A percentile compares a stretch with the other conserved stretches of the same genome.
These are phyloP conservation scores for Lacerta bilineata DNA, from an alignment of 2,797 vertebrate genomes.

Conservation along the genomic window DNA sequence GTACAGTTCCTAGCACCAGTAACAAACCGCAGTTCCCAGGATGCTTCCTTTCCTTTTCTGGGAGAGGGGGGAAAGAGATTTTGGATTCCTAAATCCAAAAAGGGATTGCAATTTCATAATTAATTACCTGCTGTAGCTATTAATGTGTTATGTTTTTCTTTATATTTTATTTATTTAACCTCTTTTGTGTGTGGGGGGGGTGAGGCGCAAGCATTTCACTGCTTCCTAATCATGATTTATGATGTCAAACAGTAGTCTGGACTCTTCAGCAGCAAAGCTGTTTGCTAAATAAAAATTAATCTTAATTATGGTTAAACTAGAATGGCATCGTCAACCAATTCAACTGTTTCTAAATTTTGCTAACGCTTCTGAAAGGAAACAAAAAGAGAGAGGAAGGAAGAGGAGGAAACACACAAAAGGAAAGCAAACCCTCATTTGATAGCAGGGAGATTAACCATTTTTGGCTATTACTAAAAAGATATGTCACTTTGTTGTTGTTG, in stretches of 20 bases:
- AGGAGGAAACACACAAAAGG: background rate
- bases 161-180: background rate
- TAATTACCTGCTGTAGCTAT: background rate
- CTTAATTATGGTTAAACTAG: background rate
- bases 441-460: background rate
- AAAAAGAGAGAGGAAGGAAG: no score
- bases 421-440: background rate
- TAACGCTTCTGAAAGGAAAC: no score
- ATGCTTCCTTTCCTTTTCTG: no score
- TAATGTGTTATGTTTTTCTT: background rate
- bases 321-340: background rate
- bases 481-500: background rate
- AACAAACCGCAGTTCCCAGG: no score
- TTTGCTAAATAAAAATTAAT: slow-evolving; percentile 13
- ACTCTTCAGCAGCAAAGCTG: background rate
- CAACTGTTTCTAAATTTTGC: background rate
- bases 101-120: background rate
- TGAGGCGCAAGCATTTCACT: background rate
- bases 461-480: slow-evolving; percentile 1
- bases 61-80: background rate
- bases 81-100: no score
- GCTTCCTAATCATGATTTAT: background rate
- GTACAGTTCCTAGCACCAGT: background rate
- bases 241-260: background rate
- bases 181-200: background rate